phyloP scores from a whole-genome alignment of 2,888 invertebrate genomes.

The Agrotis puta region DNA sequence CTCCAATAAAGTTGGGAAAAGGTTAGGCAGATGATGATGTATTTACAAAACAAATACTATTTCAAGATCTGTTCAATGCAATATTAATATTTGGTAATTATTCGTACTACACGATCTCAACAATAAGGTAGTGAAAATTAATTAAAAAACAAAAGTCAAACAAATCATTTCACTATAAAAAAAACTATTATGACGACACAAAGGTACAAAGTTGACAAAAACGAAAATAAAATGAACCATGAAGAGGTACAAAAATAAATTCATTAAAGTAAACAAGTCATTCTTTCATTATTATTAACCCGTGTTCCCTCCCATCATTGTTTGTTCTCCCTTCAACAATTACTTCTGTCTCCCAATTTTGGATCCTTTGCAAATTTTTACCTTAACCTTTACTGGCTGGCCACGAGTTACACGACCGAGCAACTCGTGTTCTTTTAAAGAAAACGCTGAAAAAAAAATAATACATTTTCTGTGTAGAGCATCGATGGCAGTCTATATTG shows the following conservation, averaged over 20 bases:
- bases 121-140: no score
- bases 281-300: slow-evolving; percentile 36
- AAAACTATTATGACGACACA: no score
- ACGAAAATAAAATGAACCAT: background rate
- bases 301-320: slow-evolving; percentile 15
- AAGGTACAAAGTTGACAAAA: background rate
- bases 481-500: no score
- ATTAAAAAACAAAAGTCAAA: no score
- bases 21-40: no score
- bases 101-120: no score
- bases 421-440: background rate
- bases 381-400: slow-evolving; percentile 5
- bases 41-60: no score
- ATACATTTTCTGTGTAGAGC: no score
- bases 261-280: slow-evolving; percentile 19
- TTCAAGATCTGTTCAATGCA: no score
- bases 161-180: no score
- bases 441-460: background rate
- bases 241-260: slow-evolving; percentile 1
- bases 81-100: no score
- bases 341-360: slow-evolving; percentile 31
- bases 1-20: no score
- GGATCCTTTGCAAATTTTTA: slow-evolving; percentile 51
- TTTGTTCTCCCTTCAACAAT: slow-evolving; percentile 38
- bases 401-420: background rate